These are phyloP conservation scores for Caenorhabditis sp. DNA, from an alignment of 2,888 invertebrate genomes.

Conservation along the genomic window DNA sequence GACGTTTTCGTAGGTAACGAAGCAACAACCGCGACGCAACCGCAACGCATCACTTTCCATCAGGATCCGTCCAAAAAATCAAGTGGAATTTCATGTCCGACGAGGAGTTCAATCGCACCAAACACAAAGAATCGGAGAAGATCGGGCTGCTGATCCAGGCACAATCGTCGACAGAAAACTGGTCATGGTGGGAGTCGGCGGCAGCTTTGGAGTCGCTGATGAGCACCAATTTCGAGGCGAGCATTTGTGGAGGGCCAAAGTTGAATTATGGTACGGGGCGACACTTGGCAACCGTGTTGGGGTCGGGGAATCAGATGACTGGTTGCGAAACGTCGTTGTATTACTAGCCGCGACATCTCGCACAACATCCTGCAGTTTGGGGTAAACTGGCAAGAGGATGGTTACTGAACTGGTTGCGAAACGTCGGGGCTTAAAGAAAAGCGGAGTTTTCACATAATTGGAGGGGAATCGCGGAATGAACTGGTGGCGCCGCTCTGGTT, in stretches of 20 bases:
- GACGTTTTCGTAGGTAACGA: neutral
- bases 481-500: no score
- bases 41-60: neutral
- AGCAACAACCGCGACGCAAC: neutral
- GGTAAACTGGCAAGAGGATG: no score
- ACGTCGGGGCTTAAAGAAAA: no score
- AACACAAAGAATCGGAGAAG: neutral
- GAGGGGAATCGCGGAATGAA: no score
- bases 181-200: neutral
- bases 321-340: no score
- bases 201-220: neutral
- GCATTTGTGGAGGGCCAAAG: neutral
- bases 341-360: no score
- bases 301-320: no score
- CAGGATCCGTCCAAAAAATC: neutral
- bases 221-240: neutral
- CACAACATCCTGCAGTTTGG: no score
- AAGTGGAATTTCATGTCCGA: neutral
- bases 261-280: neutral
- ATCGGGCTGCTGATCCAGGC: neutral
- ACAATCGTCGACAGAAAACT: neutral
- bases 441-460: no score
- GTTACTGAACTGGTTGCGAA: no score
- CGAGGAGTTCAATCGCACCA: slow-evolving; percentile 2
- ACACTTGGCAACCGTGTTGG: no score